Base-by-base conservation (phyloP, 2,113 vertebrate species). In the Syrmaticus mikado region DNA sequence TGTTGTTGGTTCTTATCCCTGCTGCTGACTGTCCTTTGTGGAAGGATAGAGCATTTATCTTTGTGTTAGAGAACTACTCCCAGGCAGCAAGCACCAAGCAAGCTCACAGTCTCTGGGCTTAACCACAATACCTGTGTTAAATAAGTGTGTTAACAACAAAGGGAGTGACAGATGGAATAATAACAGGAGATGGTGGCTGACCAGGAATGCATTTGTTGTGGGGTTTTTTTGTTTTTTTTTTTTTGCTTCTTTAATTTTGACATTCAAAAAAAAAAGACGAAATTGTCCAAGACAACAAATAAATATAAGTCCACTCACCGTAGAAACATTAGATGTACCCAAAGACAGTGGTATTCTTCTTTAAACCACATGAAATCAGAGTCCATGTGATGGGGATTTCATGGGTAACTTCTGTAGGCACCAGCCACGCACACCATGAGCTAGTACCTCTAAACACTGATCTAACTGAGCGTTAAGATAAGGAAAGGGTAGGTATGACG, bases 201-300 rank as follows among this genome's bases (percentile, higher is more conserved):
- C 20, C 64, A 4, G 28, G 70, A 7, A 12, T 6, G 9, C 5
- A 0, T 58, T 30, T 87, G 41, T 24, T 6, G 6, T 43, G 41
- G 38, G 4, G 10, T 38, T 38, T 38, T 43, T 41, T 41, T 15
- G 41, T 19, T 6, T 40, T 55, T 28, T 78, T 16, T 20, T 5
- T n/a, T 20, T 34, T 58, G 55, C 30, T 34, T 43, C 27, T 50
- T 86, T 43, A 57, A 4, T 22, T 73, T n/a, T 96, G 76, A 97
- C 74, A 0, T 30, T 78, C n/a, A n/a, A n/a, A n/a, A n/a, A n/a
- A n/a, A n/a, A n/a, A n/a, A n/a, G n/a, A n/a, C n/a, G n/a, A n/a
- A n/a, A n/a, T n/a, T n/a, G n/a, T n/a, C n/a, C n/a, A n/a, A n/a
- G n/a, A n/a, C n/a, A n/a, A n/a, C n/a, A n/a, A n/a, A n/a, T n/a